Evolutionary conservation across 2,888 invertebrate genomes (phyloP), one percentile per base, ranked within the genome.

Genomic region (Scaptomyza reducta): DNA sequence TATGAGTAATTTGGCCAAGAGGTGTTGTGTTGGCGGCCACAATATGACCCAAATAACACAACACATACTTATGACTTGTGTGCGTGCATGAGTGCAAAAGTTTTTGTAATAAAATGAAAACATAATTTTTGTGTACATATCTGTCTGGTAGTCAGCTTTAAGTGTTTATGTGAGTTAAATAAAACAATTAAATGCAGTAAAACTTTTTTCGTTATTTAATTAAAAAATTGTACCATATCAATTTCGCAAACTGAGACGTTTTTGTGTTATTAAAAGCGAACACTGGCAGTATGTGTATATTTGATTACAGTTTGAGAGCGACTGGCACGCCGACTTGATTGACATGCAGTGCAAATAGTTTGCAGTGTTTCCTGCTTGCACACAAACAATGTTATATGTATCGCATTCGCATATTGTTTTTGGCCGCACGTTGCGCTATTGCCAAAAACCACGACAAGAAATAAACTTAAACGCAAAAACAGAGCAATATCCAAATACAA

Each of bases 351-450:
- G 35, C 69, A 44, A 41, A 49, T 14, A 41, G 44, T 35, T 29
- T 47, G 7, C 27, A 38, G 22, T 41, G 42, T 54, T 64, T 64
- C 69, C 72, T 71, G 65, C 46, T 35, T 40, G 44, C 54, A 18
- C 38, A 27, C 33, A 29, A 35, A 35, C 3, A 25, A 22, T 14
- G 9, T 40, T 41, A 9, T 25, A 10, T 45, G 22, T 40, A 9
- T 57, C 47, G 58, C 29, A 44, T 41, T 41, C 65, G 41, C 65
- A 71, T 71, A 66, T 71, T 40, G 58, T 66, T 57, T 54, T 61
- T 41, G 49, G 42, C 53, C 46, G 35, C 53, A 59, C 42, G 62
- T 63, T 73, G 71, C 29, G 68, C 68, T 47, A 33, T 54, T 65
- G 74, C 70, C 64, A 79, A 70, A 66, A 71, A 35, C 6, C 18